phyloP scores from a whole-genome alignment of 2,113 vertebrate genomes.

The Engraulis encrasicolus region DNA sequence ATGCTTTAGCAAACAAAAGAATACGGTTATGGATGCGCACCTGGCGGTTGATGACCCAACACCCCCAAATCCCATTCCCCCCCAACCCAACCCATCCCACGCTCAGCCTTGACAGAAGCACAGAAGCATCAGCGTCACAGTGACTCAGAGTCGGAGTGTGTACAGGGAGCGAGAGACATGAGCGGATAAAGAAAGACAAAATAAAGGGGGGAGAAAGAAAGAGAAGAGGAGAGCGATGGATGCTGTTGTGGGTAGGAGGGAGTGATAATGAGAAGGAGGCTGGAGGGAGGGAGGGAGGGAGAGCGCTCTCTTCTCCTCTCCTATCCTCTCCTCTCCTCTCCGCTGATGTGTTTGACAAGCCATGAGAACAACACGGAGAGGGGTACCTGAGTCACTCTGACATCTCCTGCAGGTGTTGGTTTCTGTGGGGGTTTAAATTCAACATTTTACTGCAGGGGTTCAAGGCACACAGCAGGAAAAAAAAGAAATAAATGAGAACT shows the following conservation, averaged over 20 bases:
- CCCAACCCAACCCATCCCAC: slow-evolving; percentile 65
- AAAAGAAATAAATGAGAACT: slow-evolving; percentile 42
- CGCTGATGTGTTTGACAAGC: slow-evolving; percentile 74
- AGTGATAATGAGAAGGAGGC: slow-evolving; percentile 51
- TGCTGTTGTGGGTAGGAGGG: slow-evolving; percentile 20
- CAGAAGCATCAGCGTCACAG: slow-evolving; percentile 63
- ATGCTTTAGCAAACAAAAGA: slow-evolving; percentile 67
- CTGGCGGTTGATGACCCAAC: slow-evolving; percentile 75
- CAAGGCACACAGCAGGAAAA: slow-evolving; percentile 50
- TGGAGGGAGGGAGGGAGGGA: slow-evolving; percentile 31
- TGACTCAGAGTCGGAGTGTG: slow-evolving; percentile 53
- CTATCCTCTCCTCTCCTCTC: too few relatives aligned
- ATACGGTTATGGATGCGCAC: slow-evolving; percentile 60
- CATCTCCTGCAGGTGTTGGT: slow-evolving; percentile 86
- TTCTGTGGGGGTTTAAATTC: slow-evolving; percentile 86
- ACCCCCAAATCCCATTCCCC: slow-evolving; percentile 29
- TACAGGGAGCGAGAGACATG: slow-evolving; percentile 26
- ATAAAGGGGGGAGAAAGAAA: background rate
- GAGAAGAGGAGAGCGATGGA: slow-evolving; percentile 39
- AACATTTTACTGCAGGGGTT: slow-evolving; percentile 75
- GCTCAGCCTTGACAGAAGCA: slow-evolving; percentile 67
- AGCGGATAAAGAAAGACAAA: slow-evolving; percentile 21
- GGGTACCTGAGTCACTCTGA: slow-evolving; percentile 85
- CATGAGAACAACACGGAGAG: slow-evolving; percentile 77
- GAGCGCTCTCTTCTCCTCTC: slow-evolving; percentile 50